Evolutionary conservation across 1,140 invertebrate species (phyloP).

Genomic region (Philotrypesis tridentata): DNA sequence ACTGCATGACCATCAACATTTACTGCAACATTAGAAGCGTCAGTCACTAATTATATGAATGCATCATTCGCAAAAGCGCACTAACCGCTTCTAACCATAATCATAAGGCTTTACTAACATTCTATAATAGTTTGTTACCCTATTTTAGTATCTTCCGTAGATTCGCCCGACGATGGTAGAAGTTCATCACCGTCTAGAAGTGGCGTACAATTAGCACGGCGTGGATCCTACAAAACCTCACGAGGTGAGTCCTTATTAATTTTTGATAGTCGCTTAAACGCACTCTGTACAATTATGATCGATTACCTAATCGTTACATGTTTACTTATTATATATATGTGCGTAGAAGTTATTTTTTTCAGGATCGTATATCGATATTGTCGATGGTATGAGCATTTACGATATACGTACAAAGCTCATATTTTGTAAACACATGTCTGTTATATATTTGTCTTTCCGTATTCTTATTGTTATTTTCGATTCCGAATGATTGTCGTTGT

Average conservation of each 20-base stretch:
- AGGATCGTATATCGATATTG: constrained; percentile 24
- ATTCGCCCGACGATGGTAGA: constrained; percentile 87
- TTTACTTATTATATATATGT: constrained; percentile 25
- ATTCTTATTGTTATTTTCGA: constrained; percentile 50
- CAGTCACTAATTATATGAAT: neutral
- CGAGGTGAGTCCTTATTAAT: constrained; percentile 78
- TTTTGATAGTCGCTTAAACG: constrained; percentile 34
- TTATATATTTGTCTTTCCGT: constrained; percentile 24
- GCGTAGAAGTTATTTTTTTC: constrained; percentile 35
- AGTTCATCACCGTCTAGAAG: constrained; percentile 82
- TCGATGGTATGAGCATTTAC: constrained; percentile 58
- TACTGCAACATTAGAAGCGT: constrained; percentile 8
- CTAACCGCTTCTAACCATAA: constrained; percentile 31
- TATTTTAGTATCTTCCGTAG: constrained; percentile 78
- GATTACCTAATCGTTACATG: constrained; percentile 36
- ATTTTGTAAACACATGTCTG: neutral
- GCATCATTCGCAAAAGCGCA: neutral
- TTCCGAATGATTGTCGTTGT: constrained; percentile 14
- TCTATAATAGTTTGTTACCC: constrained; percentile 67
- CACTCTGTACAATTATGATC: constrained; percentile 27
- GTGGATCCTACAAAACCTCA: constrained; percentile 90
- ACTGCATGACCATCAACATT: constrained; percentile 24
- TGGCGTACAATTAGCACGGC: constrained; percentile 80
- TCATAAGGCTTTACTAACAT: constrained; percentile 54
- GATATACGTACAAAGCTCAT: constrained; percentile 45